Evolutionary conservation across 2,797 vertebrate species (phyloP).

Genomic region (Hoplostethus atlanticus): DNA sequence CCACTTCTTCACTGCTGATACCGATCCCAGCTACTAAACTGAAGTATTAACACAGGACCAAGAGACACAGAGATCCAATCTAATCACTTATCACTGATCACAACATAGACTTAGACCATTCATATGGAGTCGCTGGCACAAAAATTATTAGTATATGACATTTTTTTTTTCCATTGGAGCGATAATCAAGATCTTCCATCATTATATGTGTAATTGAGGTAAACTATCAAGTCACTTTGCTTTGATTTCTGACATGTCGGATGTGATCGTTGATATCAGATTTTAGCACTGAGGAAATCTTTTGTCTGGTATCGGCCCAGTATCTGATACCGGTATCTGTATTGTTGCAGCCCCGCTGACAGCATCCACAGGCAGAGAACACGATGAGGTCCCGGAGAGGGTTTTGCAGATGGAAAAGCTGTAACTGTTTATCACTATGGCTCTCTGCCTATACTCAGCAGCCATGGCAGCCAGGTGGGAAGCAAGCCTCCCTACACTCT

Average conservation of each 20-base stretch:
- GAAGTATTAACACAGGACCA: too few relatives aligned
- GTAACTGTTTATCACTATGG: constrained; percentile 40
- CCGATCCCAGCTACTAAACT: too few relatives aligned
- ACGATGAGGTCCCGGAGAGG: constrained; percentile 6
- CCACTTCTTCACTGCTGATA: too few relatives aligned
- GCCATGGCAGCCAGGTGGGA: constrained; percentile 55
- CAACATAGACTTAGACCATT: too few relatives aligned
- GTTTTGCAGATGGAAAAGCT: constrained; percentile 28
- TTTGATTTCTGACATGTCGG: too few relatives aligned
- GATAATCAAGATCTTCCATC: neutral
- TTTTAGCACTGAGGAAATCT: too few relatives aligned
- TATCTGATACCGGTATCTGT: neutral
- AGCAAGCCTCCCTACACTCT: constrained; percentile 31
- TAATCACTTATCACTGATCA: too few relatives aligned
- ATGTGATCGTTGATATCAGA: too few relatives aligned
- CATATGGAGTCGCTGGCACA: too few relatives aligned
- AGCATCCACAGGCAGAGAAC: constrained; percentile 18
- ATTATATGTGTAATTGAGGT: neutral
- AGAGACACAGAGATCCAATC: too few relatives aligned
- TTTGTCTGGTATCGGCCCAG: neutral
- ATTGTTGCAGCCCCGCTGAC: constrained; percentile 2
- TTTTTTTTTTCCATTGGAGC: too few relatives aligned
- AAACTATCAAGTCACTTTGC: neutral
- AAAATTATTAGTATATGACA: too few relatives aligned
- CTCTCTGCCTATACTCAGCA: constrained; percentile 27